phyloP scores from a whole-genome alignment of 2,797 vertebrate species.

The Pangasius macronema region DNA sequence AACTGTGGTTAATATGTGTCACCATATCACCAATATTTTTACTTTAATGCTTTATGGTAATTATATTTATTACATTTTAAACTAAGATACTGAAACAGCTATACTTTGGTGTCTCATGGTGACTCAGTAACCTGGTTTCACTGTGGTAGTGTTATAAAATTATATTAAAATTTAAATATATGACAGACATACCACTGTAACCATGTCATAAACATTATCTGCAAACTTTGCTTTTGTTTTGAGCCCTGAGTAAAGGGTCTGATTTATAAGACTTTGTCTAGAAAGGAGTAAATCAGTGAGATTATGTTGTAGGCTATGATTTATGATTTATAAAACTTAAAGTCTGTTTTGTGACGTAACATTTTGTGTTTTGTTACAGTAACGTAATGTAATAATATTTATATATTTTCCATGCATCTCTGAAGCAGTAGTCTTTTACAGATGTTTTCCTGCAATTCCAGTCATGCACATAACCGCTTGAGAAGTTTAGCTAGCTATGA shows the following conservation, averaged over 20 bases:
- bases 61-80: background rate
- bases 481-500: background rate
- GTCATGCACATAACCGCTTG: background rate
- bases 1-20: background rate
- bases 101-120: background rate
- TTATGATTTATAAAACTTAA: background rate
- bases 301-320: background rate
- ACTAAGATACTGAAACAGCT: background rate
- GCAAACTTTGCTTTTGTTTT: background rate
- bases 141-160: background rate
- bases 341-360: background rate
- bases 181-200: background rate
- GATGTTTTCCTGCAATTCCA: background rate
- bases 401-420: background rate
- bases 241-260: background rate
- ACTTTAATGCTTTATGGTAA: background rate
- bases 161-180: background rate
- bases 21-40: background rate
- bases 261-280: background rate
- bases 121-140: background rate
- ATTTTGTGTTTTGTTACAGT: no score
- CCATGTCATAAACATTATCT: background rate
- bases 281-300: background rate
- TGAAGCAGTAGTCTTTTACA: background rate
- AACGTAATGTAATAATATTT: background rate